A percentile compares a stretch with the other conserved stretches of the same genome.
Evolutionary conservation across 1,140 invertebrate genomes (phyloP).

Genomic region (Zaprionus inermis): DNA sequence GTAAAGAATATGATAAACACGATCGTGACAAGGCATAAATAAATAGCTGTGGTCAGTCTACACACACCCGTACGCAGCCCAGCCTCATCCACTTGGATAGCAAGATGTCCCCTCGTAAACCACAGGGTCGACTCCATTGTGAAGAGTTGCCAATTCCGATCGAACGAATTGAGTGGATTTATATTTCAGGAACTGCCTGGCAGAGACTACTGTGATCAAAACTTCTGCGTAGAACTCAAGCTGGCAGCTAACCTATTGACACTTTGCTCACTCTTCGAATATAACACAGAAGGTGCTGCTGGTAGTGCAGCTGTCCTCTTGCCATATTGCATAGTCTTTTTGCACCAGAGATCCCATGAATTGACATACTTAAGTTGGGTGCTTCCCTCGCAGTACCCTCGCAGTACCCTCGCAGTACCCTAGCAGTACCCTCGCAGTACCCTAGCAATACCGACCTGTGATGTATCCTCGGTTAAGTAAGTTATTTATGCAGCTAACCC

Average conservation of each 20-base stretch:
- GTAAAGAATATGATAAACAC: neutral
- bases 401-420: too few species aligned
- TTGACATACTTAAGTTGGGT: too few species aligned
- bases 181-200: too few species aligned
- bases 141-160: too few species aligned
- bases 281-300: too few species aligned
- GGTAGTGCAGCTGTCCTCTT: neutral
- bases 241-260: too few species aligned
- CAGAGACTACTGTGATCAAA: neutral
- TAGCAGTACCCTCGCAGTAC: too few species aligned
- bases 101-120: neutral
- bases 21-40: neutral
- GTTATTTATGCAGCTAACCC: neutral
- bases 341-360: too few species aligned
- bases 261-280: too few species aligned
- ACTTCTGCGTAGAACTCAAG: neutral
- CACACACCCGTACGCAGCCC: neutral
- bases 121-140: neutral
- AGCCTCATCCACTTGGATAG: neutral
- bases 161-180: too few species aligned
- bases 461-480: too few species aligned
- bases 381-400: neutral
- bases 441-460: too few species aligned
- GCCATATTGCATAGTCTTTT: neutral
- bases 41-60: neutral